phyloP scores from a whole-genome alignment of 2,797 vertebrate genomes.

The Macrochelys suwanniensis region DNA sequence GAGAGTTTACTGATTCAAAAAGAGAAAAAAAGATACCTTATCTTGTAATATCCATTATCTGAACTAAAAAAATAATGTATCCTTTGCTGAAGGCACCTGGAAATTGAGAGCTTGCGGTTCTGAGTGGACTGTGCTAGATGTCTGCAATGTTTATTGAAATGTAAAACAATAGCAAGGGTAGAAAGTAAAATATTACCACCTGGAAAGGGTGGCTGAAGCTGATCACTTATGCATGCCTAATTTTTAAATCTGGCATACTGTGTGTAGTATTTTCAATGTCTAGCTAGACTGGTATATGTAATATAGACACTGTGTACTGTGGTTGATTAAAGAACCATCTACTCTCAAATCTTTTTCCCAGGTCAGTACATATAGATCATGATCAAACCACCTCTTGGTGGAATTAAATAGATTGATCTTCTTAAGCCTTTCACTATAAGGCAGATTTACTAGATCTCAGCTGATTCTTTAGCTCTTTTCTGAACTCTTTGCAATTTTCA shows the following conservation, averaged over 20 bases:
- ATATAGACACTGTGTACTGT: not conserved
- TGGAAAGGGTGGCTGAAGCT: not conserved
- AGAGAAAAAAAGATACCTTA: not conserved
- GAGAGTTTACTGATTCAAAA: not conserved
- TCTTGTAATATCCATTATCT: not conserved
- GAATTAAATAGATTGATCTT: not conserved
- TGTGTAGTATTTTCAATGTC: not conserved
- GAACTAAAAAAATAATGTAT: not conserved
- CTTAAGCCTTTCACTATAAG: not conserved
- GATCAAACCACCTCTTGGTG: not conserved
- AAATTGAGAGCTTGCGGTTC: not conserved
- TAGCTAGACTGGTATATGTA: not conserved
- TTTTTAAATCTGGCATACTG: not conserved
- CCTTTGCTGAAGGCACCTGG: not conserved
- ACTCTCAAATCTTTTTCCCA: not conserved
- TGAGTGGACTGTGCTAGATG: not conserved
- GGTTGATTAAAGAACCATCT: not conserved
- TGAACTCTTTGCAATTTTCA: not conserved
- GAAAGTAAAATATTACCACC: too few species aligned
- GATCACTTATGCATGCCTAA: rapidly evolving
- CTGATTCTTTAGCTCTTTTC: not conserved
- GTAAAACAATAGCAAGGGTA: not conserved
- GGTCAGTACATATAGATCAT: not conserved
- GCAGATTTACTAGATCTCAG: not conserved
- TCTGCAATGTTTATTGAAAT: not conserved